Conservation (phyloP, 2,888 invertebrate genomes). For the Saturnia japonica region DNA sequence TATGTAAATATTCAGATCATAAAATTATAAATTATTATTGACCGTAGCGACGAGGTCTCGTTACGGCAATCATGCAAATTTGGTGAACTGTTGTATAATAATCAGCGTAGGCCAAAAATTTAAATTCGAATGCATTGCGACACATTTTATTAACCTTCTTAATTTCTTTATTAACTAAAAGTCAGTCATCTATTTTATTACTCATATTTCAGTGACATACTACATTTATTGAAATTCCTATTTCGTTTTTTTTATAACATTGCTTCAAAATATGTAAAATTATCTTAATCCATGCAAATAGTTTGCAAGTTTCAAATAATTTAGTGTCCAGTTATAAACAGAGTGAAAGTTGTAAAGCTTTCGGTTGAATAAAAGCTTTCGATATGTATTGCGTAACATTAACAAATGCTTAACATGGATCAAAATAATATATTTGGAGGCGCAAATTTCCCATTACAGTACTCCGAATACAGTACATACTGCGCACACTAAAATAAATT, state of each 20-base stretch:
- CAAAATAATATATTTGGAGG: not conserved
- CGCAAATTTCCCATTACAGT: not conserved
- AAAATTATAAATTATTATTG: constrained; percentile 16
- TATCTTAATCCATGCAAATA: not conserved
- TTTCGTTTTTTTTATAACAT: not conserved
- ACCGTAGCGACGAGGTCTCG: constrained; percentile 18
- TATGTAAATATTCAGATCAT: constrained; percentile 15
- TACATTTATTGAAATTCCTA: not conserved
- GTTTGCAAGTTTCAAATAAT: not conserved
- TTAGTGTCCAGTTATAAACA: constrained; percentile 1
- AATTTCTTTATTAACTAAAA: not conserved
- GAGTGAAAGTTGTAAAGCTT: constrained; percentile 18
- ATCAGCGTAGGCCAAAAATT: not conserved
- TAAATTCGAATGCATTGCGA: constrained; percentile 8
- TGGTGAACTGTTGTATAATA: constrained; percentile 17
- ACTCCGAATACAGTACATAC: not conserved
- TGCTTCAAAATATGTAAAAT: not conserved
- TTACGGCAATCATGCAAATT: constrained; percentile 23
- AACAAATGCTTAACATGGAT: not conserved
- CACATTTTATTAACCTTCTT: too few relatives aligned
- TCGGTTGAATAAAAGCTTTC: constrained; percentile 12
- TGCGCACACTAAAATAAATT: not conserved
- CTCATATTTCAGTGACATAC: not conserved
- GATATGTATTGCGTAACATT: constrained; percentile 10
- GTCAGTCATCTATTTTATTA: too few relatives aligned